phyloP scores from a whole-genome alignment of 2,797 vertebrate genomes.

The Onychomys leucogaster region DNA sequence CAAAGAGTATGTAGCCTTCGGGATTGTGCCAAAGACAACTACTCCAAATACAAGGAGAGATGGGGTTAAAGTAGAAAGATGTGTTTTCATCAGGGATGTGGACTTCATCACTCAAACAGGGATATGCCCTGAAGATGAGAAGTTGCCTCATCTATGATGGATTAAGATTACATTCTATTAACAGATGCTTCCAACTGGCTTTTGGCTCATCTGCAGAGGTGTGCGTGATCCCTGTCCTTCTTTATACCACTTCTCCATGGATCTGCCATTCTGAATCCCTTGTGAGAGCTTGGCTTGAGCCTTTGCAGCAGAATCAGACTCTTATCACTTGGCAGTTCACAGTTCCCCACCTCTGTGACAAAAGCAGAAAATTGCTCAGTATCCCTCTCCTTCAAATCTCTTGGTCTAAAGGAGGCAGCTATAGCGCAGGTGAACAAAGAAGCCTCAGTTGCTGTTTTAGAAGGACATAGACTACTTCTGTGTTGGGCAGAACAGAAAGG shows the following conservation, averaged over 20 bases:
- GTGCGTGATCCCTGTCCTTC: background rate
- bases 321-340: background rate
- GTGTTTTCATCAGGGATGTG: background rate
- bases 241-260: background rate
- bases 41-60: background rate
- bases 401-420: background rate
- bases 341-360: background rate
- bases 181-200: background rate
- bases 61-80: background rate
- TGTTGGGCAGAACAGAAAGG: too few relatives aligned
- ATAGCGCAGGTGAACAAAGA: background rate
- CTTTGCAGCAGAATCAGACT: background rate
- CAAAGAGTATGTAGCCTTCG: fast-evolving
- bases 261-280: fast-evolving
- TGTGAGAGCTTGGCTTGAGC: background rate
- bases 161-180: background rate
- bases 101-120: background rate
- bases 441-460: background rate
- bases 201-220: background rate
- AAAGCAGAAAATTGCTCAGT: background rate
- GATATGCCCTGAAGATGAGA: background rate
- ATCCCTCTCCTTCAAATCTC: background rate
- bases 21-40: background rate
- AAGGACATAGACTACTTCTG: background rate
- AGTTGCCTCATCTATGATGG: background rate